phyloP scores from a whole-genome alignment of 2,797 vertebrate genomes.

The Lepus oiostolus region DNA sequence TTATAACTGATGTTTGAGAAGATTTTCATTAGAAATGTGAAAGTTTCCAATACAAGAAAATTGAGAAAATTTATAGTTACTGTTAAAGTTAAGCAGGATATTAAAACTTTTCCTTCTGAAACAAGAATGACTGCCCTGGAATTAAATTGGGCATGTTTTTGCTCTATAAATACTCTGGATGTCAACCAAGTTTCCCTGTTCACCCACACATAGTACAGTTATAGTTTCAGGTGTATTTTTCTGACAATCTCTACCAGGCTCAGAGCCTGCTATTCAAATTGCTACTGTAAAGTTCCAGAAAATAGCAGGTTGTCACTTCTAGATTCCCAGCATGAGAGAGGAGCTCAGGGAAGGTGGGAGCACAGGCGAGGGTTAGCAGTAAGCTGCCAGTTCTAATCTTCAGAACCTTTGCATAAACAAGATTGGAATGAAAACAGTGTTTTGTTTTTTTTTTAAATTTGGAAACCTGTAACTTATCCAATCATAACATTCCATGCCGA shows the following conservation, averaged over 20 bases:
- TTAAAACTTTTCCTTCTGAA: constrained; percentile 43
- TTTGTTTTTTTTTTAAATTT: constrained; percentile 78
- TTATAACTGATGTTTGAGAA: constrained; percentile 22
- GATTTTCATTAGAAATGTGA: neutral
- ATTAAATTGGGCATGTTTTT: constrained; percentile 14
- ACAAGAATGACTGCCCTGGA: constrained; percentile 47
- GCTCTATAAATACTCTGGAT: neutral
- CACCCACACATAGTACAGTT: neutral
- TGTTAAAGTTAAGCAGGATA: neutral
- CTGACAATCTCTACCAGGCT: constrained; percentile 65
- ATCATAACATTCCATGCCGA: constrained; percentile 88
- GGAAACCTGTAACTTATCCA: constrained; percentile 88
- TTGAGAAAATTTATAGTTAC: constrained; percentile 48
- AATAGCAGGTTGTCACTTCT: constrained; percentile 80
- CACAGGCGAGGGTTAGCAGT: constrained; percentile 84
- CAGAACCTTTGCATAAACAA: constrained; percentile 88
- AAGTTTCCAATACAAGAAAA: constrained; percentile 62
- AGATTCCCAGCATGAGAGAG: constrained; percentile 59
- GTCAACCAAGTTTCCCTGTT: constrained; percentile 51
- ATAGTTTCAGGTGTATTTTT: constrained; percentile 23
- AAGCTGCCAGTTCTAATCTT: constrained; percentile 87
- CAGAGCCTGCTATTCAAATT: constrained; percentile 66
- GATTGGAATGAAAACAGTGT: constrained; percentile 88
- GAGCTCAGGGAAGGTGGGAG: constrained; percentile 62
- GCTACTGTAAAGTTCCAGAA: constrained; percentile 70